Base-by-base conservation (phyloP, 2,888 invertebrate genomes). In the Caenorhabditis imperialis region DNA sequence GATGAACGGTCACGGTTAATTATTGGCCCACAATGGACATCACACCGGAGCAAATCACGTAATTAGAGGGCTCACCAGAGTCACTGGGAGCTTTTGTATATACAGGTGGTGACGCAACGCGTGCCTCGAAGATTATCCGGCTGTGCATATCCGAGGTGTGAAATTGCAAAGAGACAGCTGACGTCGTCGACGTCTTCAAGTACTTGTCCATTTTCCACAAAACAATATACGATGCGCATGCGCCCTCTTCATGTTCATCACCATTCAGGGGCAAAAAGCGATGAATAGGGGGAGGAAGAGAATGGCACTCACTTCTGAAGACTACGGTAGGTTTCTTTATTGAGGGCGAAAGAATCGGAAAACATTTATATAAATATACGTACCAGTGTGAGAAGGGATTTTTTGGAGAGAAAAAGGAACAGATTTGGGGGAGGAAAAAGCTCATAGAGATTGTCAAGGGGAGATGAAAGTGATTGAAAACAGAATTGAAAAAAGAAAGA, bases 201-300 rank as follows among this genome's bases (percentile, higher is more conserved):
- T 65, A 48, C 8, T 12, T 42, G 51, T 47, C 55, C 63, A 37
- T 65, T 30, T 65, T 65, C 65, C 57, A 65, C 65, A 65, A 57
- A 65, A 65, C 65, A 65, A 65, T 65, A 65, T 65, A 65, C 65
- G 33, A 3, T 2, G 10, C 47, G 27, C 57, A 57, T 47, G 62
- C 33, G 47, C 62, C 70, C 60, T 70, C 70, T 70, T 70, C 70
- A 61, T 70, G 60, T 70, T 70, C 61, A 61, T 70, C 70, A 61
- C 48, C 54, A 70, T 60, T 61, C 53, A 63, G 42, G 51, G 48
- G 7, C 30, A 44, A 44, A 50, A 70, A 18, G 25, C 25, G 45
- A 45, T 14, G 25, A 45, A 14, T 14, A 70, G 38, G 51, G 45
- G 25, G 22, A 18, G 55, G 51, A 69, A 53, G 23, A 50, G 65